A percentile compares a stretch with the other conserved stretches of the same genome.
Evolutionary conservation across 2,797 vertebrate genomes (phyloP).

Genomic region (Sylvilagus floridanus): DNA sequence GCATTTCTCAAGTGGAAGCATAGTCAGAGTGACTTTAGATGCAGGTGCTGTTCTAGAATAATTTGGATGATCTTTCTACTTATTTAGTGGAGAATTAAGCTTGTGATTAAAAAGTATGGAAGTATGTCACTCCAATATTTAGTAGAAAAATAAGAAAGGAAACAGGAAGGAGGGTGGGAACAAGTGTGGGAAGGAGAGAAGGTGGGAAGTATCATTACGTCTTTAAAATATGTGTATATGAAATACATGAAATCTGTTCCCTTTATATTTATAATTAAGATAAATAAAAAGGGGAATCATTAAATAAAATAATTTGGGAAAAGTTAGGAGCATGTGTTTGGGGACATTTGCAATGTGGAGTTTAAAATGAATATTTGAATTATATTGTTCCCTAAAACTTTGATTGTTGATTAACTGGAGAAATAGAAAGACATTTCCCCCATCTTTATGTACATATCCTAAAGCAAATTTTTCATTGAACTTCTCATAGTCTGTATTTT

Average conservation of each 20-base stretch:
- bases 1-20: neutral
- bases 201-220: too few relatives aligned
- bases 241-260: too few relatives aligned
- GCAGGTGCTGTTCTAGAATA: neutral
- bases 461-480: neutral
- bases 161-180: too few relatives aligned
- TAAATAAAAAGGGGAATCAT: too few relatives aligned
- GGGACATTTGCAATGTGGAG: neutral
- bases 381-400: neutral
- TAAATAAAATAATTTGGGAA: neutral
- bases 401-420: neutral
- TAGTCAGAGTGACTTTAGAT: neutral
- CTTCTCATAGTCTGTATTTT: neutral
- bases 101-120: too few relatives aligned
- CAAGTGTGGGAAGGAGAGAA: too few relatives aligned
- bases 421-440: slow-evolving; percentile 7
- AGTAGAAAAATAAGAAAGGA: too few relatives aligned
- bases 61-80: neutral
- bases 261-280: too few relatives aligned
- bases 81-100: too few relatives aligned
- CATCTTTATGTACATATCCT: neutral
- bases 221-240: too few relatives aligned
- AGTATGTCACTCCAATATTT: too few relatives aligned
- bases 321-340: neutral
- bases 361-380: slow-evolving; percentile 5